These are phyloP conservation scores for Sinocyclocheilus rhinocerous DNA, from an alignment of 2,113 vertebrate genomes.

Conservation along the genomic window DNA sequence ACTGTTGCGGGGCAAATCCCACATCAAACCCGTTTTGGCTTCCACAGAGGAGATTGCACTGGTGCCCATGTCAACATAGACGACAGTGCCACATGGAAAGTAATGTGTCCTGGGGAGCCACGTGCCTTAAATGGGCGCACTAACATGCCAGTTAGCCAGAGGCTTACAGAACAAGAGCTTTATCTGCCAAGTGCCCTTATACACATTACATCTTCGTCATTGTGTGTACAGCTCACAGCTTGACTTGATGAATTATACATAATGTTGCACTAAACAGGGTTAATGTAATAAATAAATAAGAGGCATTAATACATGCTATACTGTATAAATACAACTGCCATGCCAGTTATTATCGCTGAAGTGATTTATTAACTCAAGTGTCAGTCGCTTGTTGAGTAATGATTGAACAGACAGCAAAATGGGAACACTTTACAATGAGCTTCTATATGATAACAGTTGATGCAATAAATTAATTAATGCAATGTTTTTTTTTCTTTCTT, in stretches of 20 bases:
- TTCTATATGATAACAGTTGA: too few species aligned
- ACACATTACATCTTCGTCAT: conserved; percentile 41
- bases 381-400: neutral
- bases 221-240: neutral
- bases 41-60: conserved; percentile 50
- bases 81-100: conserved; percentile 66
- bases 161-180: conserved; percentile 32
- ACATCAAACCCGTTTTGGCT: conserved; percentile 33
- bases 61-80: conserved; percentile 61
- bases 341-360: neutral
- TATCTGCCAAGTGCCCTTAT: conserved; percentile 59
- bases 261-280: neutral
- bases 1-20: conserved; percentile 21
- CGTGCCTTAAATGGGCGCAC: conserved; percentile 60
- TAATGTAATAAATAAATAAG: neutral
- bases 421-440: neutral
- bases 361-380: neutral
- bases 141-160: conserved; percentile 50
- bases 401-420: neutral
- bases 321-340: neutral
- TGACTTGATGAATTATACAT: neutral
- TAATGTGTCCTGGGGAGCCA: conserved; percentile 59
- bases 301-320: neutral
- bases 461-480: too few species aligned
- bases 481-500: too few species aligned